These are phyloP conservation scores for Hypolimnas misippus DNA, from an alignment of 2,888 invertebrate species.

Conservation along the genomic window DNA sequence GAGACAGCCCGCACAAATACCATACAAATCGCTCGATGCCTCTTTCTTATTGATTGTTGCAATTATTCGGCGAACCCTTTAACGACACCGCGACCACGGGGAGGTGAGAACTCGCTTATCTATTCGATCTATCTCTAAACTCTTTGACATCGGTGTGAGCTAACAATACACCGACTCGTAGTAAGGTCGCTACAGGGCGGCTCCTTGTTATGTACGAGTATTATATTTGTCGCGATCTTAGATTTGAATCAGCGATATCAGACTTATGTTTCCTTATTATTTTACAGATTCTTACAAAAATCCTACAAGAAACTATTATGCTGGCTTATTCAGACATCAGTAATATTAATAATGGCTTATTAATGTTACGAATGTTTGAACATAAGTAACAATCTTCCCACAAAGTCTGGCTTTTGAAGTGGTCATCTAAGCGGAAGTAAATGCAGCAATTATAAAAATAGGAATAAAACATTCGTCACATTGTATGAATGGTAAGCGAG, in stretches of 20 bases:
- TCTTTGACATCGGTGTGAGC: constrained; percentile 79
- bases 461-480: constrained; percentile 70
- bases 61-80: constrained; percentile 83
- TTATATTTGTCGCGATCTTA: constrained; percentile 73
- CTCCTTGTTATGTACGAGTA: constrained; percentile 58
- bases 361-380: constrained; percentile 19
- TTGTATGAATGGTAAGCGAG: constrained; percentile 64
- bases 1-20: constrained; percentile 83
- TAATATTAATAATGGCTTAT: constrained; percentile 38
- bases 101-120: constrained; percentile 82
- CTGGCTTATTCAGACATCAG: constrained; percentile 46
- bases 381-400: constrained; percentile 66
- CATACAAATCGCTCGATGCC: constrained; percentile 82
- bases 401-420: constrained; percentile 61
- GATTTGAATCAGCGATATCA: constrained; percentile 64
- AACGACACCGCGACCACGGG: constrained; percentile 72
- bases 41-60: constrained; percentile 83
- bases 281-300: constrained; percentile 13
- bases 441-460: constrained; percentile 75
- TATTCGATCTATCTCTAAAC: constrained; percentile 71
- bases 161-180: constrained; percentile 58
- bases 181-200: constrained; percentile 68
- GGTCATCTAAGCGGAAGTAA: constrained; percentile 75
- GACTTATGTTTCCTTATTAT: constrained; percentile 47
- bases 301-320: constrained; percentile 29